phyloP scores from a whole-genome alignment of 2,113 vertebrate genomes.

The Morone chrysops region DNA sequence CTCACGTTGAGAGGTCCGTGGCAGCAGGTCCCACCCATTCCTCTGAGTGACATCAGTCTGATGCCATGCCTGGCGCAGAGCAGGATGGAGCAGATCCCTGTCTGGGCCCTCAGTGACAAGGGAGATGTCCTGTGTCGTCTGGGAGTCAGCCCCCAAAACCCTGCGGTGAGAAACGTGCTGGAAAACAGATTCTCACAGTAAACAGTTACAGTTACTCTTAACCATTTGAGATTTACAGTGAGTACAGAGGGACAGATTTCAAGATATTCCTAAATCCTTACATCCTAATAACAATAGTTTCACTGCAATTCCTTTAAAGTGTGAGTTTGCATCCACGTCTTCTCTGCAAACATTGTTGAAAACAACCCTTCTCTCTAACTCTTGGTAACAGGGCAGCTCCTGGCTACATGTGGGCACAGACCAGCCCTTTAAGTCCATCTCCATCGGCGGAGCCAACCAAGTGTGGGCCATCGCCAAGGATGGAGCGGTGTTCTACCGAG shows the following conservation, averaged over 20 bases:
- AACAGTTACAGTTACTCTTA: too few species aligned
- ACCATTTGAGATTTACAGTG: neutral
- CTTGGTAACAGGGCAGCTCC: conserved; percentile 87
- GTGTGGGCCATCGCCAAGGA: conserved; percentile 97
- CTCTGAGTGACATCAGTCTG: conserved; percentile 91
- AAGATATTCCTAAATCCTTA: neutral
- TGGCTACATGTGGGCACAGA: conserved; percentile 98
- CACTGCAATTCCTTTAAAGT: too few species aligned
- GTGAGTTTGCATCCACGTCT: too few species aligned
- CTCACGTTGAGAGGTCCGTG: conserved; percentile 91
- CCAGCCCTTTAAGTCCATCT: conserved; percentile 94
- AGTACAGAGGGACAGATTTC: neutral
- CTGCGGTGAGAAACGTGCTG: conserved; percentile 85
- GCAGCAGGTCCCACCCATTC: conserved; percentile 92
- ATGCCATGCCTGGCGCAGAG: conserved; percentile 87
- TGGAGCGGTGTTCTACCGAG: conserved; percentile 94
- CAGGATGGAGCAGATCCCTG: conserved; percentile 84
- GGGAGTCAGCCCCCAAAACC: conserved; percentile 87
- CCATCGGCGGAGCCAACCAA: conserved; percentile 91
- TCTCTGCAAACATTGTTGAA: neutral
- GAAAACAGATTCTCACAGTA: neutral
- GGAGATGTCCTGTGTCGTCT: conserved; percentile 96
- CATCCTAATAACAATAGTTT: neutral
- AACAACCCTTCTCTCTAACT: conserved; percentile 11
- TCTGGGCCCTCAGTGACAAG: conserved; percentile 97